Evolutionary conservation across 2,888 invertebrate genomes (phyloP), one percentile per base, ranked within the genome.

Genomic region (Macrostomum cliftonense): DNA sequence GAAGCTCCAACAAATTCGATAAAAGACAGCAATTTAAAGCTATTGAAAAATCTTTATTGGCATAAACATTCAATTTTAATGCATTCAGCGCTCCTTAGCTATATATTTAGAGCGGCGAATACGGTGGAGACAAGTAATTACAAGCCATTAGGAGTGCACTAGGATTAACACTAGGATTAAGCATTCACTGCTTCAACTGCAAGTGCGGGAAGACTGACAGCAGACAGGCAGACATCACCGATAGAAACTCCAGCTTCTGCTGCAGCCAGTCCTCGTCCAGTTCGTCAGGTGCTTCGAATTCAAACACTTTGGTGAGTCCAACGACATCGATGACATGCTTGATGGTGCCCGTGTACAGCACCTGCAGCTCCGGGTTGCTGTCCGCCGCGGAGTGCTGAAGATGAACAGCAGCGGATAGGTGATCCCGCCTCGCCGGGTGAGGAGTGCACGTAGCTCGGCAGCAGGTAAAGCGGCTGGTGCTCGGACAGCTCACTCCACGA

Each of bases 301-400:
- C 89, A 58, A 82, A 81, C 0, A 64, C 80, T 56, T 87, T 77
- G 0, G 83, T 83, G 2, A 88, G 74, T 44, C 82, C 82, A 1
- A 82, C 80, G 55, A 81, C 82, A 36, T 80, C 78, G 56, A 87
- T 85, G n/a, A 91, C 71, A 0, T 81, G 78, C 46, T 82, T 75
- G 64, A 85, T 86, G 5, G 86, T 86, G 37, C 88, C 89, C 0
- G 91, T 89, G 70, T 91, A 91, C 80, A 91, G 81, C 71, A 93
- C 87, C 66, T 79, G 79, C 50, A 79, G 68, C 63, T 80, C 80
- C 54, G 80, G 79, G 73, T 83, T 83, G 76, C 82, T 59, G 74
- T 88, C 88, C 54, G n/a, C n/a, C 82, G 71, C 0, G 93, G 91
- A 7, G 85, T 87, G 66, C 85, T 82, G 71, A 82, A 91, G 60